Evolutionary conservation across 2,797 vertebrate genomes (phyloP).

Genomic region (Tenualosa thibaudeaui): DNA sequence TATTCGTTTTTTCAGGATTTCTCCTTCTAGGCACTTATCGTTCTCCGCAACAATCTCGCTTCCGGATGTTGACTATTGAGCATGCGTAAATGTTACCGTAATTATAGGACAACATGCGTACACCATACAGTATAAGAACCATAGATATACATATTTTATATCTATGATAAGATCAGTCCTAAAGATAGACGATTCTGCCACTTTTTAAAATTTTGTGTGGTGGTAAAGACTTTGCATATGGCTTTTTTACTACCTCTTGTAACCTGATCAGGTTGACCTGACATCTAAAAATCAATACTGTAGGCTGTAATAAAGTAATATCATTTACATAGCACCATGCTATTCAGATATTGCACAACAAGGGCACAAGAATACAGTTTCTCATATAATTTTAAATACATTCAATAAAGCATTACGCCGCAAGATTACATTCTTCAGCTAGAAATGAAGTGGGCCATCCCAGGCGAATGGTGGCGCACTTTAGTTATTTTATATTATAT

Average conservation of each 20-base stretch:
- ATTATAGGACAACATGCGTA: constrained; percentile 17
- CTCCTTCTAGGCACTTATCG: constrained; percentile 48
- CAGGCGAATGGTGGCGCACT: not conserved
- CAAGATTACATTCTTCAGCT: not conserved
- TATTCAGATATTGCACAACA: too few relatives aligned
- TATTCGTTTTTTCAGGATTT: constrained; percentile 26
- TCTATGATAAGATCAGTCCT: too few relatives aligned
- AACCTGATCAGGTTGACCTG: too few relatives aligned
- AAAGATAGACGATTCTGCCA: not conserved
- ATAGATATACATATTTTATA: not conserved
- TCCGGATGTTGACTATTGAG: constrained; percentile 42
- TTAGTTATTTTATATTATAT: not conserved
- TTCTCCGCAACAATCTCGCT: constrained; percentile 52
- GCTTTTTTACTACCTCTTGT: too few relatives aligned
- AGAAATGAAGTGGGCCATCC: not conserved
- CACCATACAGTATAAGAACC: not conserved
- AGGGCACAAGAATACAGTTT: too few relatives aligned
- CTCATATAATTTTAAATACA: not conserved
- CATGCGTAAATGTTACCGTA: constrained; percentile 51
- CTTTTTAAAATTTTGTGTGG: not conserved
- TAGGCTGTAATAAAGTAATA: too few relatives aligned
- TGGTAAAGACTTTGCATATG: too few relatives aligned
- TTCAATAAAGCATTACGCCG: not conserved
- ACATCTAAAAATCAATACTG: too few relatives aligned
- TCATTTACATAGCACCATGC: too few relatives aligned